Evolutionary conservation across 2,797 vertebrate species (phyloP), one percentile per base, ranked within the genome.

Genomic region (Phyllotis vaccarum): DNA sequence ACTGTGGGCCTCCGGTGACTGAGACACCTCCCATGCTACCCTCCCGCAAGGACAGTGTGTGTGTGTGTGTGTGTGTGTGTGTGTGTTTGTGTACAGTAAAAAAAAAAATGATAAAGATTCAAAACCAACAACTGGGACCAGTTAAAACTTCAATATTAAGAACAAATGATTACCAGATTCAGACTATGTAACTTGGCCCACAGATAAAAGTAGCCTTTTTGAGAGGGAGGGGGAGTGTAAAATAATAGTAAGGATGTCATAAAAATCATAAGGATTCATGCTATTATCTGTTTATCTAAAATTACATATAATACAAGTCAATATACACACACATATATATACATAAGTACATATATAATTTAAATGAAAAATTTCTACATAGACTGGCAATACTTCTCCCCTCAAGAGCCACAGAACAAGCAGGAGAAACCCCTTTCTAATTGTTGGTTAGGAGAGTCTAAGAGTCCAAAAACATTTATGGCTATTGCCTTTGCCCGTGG

Each of bases 131-230:
- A 62, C 21, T 74, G 56, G 78, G 40, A 75, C n/a, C 12, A 92
- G 34, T 89, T 86, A 90, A 94, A 80, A n/a, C 81, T 89, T 89
- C 75, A 94, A 43, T 52, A 49, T 80, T 89, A n/a, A 64, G 90
- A 87, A 29, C 29, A 86, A 76, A 54, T 31, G 16, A 70, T 43
- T 89, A 34, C 37, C n/a, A 82, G 70, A 37, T 82, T 72, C 54
- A 83, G 27, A 90, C 68, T 70, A n/a, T 89, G 74, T 10, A 92
- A 81, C 27, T 76, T 90, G 89, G 24, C 31, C 37, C 81, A 68
- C 52, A 87, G 56, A 95, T 66, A 79, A 87, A 76, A 78, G 27
- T 62, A 43, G 60, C 78, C 70, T 66, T 62, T 43, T 62, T 43
- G 37, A 46, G 58, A 64, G 40, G 40, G 56, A 62, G 27, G 27